Conservation (phyloP, 1,140 invertebrate species). For the Trichonephila inaurata region DNA sequence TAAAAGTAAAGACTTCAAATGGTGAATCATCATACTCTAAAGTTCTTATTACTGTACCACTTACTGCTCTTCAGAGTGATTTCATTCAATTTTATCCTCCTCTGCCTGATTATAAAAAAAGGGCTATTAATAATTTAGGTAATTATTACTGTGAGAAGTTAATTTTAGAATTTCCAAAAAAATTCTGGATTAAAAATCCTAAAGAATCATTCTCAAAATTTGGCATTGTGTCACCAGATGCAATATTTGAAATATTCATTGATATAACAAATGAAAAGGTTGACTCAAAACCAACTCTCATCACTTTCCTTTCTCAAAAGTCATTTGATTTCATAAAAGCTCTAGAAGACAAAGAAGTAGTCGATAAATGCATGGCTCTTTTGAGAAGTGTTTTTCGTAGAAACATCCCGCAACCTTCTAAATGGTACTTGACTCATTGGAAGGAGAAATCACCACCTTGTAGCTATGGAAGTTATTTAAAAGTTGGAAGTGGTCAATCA, state of each 20-base stretch:
- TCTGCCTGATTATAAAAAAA: slow-evolving; percentile 81
- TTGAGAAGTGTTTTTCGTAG: slow-evolving; percentile 46
- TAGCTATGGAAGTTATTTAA: slow-evolving; percentile 82
- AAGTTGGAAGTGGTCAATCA: slow-evolving; percentile 80
- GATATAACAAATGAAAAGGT: slow-evolving; percentile 41
- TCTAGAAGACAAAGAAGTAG: slow-evolving; percentile 60
- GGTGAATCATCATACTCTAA: slow-evolving; percentile 78
- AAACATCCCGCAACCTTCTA: slow-evolving; percentile 80
- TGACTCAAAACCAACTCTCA: slow-evolving; percentile 38
- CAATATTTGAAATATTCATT: slow-evolving; percentile 43
- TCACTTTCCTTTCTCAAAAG: slow-evolving; percentile 16
- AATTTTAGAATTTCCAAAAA: slow-evolving; percentile 80
- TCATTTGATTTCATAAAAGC: slow-evolving; percentile 19
- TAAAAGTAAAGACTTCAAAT: slow-evolving; percentile 77
- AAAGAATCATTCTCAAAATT: slow-evolving; percentile 79
- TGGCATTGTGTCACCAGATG: slow-evolving; percentile 55
- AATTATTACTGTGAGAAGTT: slow-evolving; percentile 83
- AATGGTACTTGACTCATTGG: slow-evolving; percentile 82
- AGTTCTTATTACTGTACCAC: slow-evolving; percentile 81
- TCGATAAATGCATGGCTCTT: slow-evolving; percentile 77
- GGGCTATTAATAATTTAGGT: slow-evolving; percentile 80
- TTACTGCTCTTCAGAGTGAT: slow-evolving; percentile 81
- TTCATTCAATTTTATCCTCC: slow-evolving; percentile 80
- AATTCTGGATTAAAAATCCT: slow-evolving; percentile 81
- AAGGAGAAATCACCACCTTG: slow-evolving; percentile 79